Evolutionary conservation across 1,140 invertebrate species (phyloP).

Genomic region (Drosophila lowei): DNA sequence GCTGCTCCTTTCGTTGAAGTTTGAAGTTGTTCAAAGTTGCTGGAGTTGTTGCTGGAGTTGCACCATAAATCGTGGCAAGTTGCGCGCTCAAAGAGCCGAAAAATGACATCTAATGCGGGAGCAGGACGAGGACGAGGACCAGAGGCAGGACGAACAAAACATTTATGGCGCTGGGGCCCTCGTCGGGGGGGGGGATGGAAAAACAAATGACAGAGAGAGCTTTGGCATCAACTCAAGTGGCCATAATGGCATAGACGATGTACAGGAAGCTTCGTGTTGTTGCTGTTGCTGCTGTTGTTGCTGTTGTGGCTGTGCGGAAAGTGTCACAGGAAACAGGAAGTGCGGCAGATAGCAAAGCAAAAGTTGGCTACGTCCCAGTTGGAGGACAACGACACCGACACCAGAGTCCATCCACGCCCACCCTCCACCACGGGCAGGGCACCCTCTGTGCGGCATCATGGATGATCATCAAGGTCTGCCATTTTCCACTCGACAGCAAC

Average conservation of each 20-base stretch:
- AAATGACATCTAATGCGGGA: constrained; percentile 54
- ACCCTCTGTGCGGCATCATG: not conserved
- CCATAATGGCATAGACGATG: constrained; percentile 79
- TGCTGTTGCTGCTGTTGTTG: constrained; percentile 40
- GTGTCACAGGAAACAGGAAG: constrained; percentile 78
- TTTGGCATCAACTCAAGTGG: constrained; percentile 75
- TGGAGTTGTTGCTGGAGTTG: constrained; percentile 21
- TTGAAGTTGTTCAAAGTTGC: constrained; percentile 9
- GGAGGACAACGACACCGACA: constrained; percentile 49
- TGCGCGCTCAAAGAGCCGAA: constrained; percentile 66
- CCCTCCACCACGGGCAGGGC: not conserved
- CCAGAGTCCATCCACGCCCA: not conserved
- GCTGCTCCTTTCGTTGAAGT: constrained; percentile 17
- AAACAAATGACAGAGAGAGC: constrained; percentile 58
- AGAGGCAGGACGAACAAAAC: constrained; percentile 46
- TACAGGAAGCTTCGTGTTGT: constrained; percentile 62
- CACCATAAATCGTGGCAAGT: constrained; percentile 68
- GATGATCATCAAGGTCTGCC: constrained; percentile 2
- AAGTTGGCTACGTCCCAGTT: constrained; percentile 61
- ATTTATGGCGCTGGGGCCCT: constrained; percentile 50
- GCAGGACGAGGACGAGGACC: not conserved
- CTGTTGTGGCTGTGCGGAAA: constrained; percentile 50
- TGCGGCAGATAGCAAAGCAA: constrained; percentile 75
- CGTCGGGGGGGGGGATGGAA: not conserved
- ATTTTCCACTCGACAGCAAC: constrained; percentile 1